Conservation (phyloP, 1,140 invertebrate species). For the Cotesia vestalis region DNA sequence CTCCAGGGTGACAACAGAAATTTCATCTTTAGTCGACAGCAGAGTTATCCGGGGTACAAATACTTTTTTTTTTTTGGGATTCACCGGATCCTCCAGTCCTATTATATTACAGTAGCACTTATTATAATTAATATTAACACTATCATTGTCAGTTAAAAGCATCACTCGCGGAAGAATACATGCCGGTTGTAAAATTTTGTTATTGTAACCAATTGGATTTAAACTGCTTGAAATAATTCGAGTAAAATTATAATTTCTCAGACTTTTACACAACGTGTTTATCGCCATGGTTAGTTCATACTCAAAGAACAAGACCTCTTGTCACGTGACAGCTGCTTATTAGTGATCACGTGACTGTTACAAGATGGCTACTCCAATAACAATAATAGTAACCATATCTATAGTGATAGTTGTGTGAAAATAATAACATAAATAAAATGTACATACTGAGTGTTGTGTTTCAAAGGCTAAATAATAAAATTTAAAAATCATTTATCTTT, state of each 20-base stretch:
- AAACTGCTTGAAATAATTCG: conserved; percentile 1
- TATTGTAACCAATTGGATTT: not conserved
- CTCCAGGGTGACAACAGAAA: conserved; percentile 54
- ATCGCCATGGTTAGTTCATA: conserved; percentile 20
- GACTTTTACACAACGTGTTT: conserved; percentile 10
- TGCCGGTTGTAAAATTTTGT: not conserved
- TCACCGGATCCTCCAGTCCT: conserved; percentile 6
- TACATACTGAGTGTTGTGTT: too few species aligned
- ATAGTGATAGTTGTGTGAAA: too few species aligned
- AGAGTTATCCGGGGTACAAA: conserved; percentile 36
- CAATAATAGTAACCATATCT: too few species aligned
- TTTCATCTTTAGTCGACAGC: conserved; percentile 32
- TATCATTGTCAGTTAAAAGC: not conserved
- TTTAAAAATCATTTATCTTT: too few species aligned
- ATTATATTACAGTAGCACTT: conserved; percentile 1
- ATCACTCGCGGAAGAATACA: not conserved
- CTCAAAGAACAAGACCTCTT: too few species aligned
- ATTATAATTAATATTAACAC: too few species aligned
- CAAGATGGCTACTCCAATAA: too few species aligned
- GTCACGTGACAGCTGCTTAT: too few species aligned
- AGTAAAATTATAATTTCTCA: conserved; percentile 17
- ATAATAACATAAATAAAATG: too few species aligned
- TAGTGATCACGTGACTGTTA: too few species aligned
- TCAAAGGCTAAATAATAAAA: too few species aligned
- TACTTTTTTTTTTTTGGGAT: conserved; percentile 34